Evolutionary conservation across 1,140 invertebrate genomes (phyloP).

Genomic region (Pseudomyrmex pallidus): DNA sequence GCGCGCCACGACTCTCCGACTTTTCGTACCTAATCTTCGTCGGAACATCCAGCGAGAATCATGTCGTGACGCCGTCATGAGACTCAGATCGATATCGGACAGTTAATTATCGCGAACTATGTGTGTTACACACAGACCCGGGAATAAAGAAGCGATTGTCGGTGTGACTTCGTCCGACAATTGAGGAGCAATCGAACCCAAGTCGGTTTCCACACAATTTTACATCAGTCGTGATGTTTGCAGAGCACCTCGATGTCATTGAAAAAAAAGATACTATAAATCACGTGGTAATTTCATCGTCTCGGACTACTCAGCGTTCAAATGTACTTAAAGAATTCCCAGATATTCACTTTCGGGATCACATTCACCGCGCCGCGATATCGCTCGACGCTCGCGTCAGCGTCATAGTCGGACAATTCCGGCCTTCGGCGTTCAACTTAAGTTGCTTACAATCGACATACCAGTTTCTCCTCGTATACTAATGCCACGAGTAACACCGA

Average conservation of each 20-base stretch:
- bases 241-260: not conserved
- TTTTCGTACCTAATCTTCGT: not conserved
- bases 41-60: conserved; percentile 3
- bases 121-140: not conserved
- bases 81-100: not conserved
- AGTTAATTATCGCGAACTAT: not conserved
- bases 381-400: conserved; percentile 19
- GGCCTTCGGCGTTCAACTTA: conserved; percentile 35
- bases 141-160: not conserved
- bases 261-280: not conserved
- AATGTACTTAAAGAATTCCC: not conserved
- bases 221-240: not conserved
- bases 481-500: conserved; percentile 39
- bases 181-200: not conserved
- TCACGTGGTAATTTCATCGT: not conserved
- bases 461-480: conserved; percentile 32
- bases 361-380: not conserved
- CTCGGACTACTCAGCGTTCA: not conserved
- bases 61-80: not conserved
- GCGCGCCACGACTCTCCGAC: not conserved
- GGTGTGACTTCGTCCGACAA: not conserved
- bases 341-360: conserved; percentile 22
- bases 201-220: not conserved
- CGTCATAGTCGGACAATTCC: conserved; percentile 23
- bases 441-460: conserved; percentile 52